Percentiles rank a stretch among this genome's conserved stretches.
These are phyloP conservation scores for Anthopleura xanthogrammica DNA, from an alignment of 92 coral and sea anemone species.

Conservation along the genomic window DNA sequence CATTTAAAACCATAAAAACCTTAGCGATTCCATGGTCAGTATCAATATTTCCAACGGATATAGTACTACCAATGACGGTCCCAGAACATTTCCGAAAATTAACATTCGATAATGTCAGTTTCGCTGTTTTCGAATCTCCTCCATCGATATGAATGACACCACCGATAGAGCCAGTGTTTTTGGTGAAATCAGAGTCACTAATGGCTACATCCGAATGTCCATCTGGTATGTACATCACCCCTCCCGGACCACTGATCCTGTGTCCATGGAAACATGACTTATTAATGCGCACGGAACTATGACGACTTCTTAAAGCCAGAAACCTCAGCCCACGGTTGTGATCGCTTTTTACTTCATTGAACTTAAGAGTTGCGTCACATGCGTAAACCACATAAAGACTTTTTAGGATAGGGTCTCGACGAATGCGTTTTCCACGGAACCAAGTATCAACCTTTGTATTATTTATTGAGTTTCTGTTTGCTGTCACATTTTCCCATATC, in stretches of 20 bases:
- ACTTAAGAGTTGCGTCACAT: not conserved
- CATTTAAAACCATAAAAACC: no score
- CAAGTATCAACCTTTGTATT: not conserved
- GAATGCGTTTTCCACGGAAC: not conserved
- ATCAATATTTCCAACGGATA: not conserved
- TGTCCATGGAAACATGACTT: no score
- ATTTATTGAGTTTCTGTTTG: not conserved
- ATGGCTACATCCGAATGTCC: not conserved
- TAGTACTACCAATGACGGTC: not conserved
- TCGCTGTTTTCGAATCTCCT: not conserved
- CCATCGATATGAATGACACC: conserved; percentile 26
- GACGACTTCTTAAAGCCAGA: no score
- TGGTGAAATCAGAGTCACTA: conserved; percentile 1
- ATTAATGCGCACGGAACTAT: not conserved
- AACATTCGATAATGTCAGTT: not conserved
- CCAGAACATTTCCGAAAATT: not conserved
- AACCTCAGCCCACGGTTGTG: conserved; percentile 13
- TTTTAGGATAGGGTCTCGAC: not conserved
- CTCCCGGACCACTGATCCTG: no score
- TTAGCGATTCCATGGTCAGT: not conserved
- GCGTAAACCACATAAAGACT: conserved; percentile 5
- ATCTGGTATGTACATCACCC: no score
- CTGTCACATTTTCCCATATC: no score
- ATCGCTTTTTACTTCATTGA: not conserved
- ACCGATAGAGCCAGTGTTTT: conserved; percentile 7